Base-by-base conservation (phyloP, 1,140 invertebrate species). In the Atopsyche davidsoni region DNA sequence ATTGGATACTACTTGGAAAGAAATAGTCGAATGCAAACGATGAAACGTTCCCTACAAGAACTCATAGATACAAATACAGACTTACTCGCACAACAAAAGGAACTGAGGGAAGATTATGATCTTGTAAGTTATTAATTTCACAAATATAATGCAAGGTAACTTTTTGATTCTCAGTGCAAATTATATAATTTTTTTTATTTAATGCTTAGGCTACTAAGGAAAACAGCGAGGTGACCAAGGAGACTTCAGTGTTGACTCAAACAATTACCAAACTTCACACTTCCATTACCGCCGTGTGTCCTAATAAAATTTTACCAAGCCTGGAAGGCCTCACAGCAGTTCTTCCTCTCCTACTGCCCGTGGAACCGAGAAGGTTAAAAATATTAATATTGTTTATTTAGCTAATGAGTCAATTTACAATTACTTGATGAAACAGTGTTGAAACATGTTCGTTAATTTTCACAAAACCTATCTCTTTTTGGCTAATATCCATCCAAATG, bases 1-100 rank as follows among this genome's bases (percentile, higher is more conserved):
- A 87, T 96, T 31, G 89, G 86, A 9, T 97, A 97, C 66, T 97
- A 92, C 66, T 69, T 94, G 31, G 92, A 96, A 73, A 77, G 89
- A 25, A 87, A 90, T 62, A 73, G 79, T 2, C 73, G 89, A 7
- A 79, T 89, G n/a, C 79, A 81, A 1, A 82, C 82, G 3, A 81
- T 95, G 73, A 85, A 89, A 57, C 70, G 79, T 3, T 82, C 83
- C 16, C 65, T 93, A 1, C 81, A 87, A 51, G 79, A 88, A 42
- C 73, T 92, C 14, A 72, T 88, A 0, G 78, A 82, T 19, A 81
- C 87, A 39, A 93, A 95, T 63, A 75, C 75, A 44, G 75, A 80
- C 58, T 64, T 89, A 41, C 65, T 83, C 50, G 73, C 81, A 51
- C 76, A 91, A 64, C 82, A 94, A 70, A 78, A 86, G 65, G 64